These are phyloP conservation scores for Villa cingulata DNA, from an alignment of 2,888 invertebrate species.

Conservation along the genomic window DNA sequence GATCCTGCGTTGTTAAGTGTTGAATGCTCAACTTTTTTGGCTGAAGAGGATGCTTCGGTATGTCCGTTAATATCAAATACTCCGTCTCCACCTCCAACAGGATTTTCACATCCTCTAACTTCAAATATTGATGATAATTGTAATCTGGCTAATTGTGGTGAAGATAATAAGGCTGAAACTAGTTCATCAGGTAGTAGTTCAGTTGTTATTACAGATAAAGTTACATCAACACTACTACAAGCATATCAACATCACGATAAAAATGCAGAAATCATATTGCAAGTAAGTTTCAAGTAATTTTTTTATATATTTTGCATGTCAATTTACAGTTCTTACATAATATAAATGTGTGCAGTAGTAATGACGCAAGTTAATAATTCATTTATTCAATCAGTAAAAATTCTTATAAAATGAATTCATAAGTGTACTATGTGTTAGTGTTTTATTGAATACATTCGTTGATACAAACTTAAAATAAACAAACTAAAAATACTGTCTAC, in stretches of 20 bases:
- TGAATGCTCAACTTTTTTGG: constrained; percentile 27
- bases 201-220: constrained; percentile 26
- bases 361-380: too few species aligned
- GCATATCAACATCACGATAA: constrained; percentile 31
- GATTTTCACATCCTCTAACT: constrained; percentile 45
- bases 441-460: too few species aligned
- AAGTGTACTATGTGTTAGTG: too few species aligned
- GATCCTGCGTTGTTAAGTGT: neutral
- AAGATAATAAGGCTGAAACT: constrained; percentile 26
- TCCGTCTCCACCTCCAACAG: constrained; percentile 44
- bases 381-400: too few species aligned
- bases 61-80: constrained; percentile 50
- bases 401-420: too few species aligned
- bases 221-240: constrained; percentile 25
- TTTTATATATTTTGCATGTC: too few species aligned
- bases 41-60: constrained; percentile 52
- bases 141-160: constrained; percentile 27
- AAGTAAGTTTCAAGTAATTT: too few species aligned
- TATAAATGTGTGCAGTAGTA: too few species aligned
- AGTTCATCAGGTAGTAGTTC: constrained; percentile 33
- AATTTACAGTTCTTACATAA: too few species aligned
- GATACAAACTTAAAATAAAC: too few species aligned
- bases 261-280: constrained; percentile 22
- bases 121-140: constrained; percentile 40
- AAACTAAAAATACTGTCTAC: too few species aligned